Conservation (phyloP, 2,113 vertebrate genomes). For the Xiphorhynchus elegans region DNA sequence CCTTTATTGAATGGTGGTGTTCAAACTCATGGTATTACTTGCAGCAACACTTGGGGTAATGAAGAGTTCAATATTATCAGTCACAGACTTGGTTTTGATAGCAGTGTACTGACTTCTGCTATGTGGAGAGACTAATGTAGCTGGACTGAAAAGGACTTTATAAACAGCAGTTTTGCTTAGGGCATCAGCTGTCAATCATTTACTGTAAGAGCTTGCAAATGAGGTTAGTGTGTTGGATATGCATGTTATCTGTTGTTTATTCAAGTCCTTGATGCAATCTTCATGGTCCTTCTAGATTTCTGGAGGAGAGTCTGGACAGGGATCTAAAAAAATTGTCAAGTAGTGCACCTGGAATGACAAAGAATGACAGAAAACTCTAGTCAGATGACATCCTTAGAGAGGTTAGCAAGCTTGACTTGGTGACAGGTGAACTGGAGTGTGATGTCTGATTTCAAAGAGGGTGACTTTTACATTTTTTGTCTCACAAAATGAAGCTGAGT, state of each 20-base stretch:
- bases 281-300: slow-evolving; percentile 36
- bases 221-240: slow-evolving; percentile 22
- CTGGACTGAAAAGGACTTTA: slow-evolving; percentile 54
- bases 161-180: slow-evolving; percentile 57
- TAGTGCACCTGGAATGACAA: slow-evolving; percentile 2
- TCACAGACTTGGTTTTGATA: slow-evolving; percentile 32
- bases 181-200: slow-evolving; percentile 41
- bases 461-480: background rate
- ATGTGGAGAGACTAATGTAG: slow-evolving; percentile 23
- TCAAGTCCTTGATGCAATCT: slow-evolving; percentile 47
- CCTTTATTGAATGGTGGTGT: background rate
- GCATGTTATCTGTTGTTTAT: slow-evolving; percentile 18
- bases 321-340: slow-evolving; percentile 38
- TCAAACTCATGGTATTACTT: slow-evolving; percentile 35
- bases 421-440: background rate
- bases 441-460: slow-evolving; percentile 28
- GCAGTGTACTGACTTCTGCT: background rate
- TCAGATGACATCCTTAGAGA: slow-evolving; percentile 10
- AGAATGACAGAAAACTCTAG: background rate
- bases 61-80: slow-evolving; percentile 46
- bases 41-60: slow-evolving; percentile 58
- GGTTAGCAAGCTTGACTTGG: background rate
- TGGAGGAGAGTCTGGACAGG: slow-evolving; percentile 5
- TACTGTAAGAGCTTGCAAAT: slow-evolving; percentile 44
- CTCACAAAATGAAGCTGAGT: background rate